Evolutionary conservation across 1,140 invertebrate genomes (phyloP).

Genomic region (Musca vetustissima): DNA sequence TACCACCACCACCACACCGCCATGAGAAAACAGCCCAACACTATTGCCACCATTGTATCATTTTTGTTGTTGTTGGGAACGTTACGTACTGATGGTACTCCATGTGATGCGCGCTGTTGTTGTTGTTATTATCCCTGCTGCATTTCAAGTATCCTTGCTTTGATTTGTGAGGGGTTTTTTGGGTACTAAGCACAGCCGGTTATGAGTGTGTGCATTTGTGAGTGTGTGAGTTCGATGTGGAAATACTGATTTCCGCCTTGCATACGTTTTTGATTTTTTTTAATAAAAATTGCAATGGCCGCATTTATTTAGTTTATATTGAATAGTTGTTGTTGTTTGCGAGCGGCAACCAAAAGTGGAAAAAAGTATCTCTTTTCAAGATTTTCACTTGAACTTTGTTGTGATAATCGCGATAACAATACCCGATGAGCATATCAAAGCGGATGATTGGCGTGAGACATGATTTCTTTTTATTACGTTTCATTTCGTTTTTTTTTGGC

Average conservation of each 20-base stretch:
- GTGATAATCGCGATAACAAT: slow-evolving; percentile 20
- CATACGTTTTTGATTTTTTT: background rate
- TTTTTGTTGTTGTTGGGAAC: too few species aligned
- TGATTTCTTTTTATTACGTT: slow-evolving; percentile 9
- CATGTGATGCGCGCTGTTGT: background rate
- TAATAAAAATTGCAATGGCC: slow-evolving; percentile 19
- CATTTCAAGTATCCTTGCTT: background rate
- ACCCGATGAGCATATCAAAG: background rate
- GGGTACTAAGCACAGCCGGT: background rate
- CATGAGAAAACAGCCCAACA: background rate
- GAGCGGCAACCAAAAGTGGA: too few species aligned
- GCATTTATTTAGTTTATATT: background rate
- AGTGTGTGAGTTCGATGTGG: too few species aligned
- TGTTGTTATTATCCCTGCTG: background rate
- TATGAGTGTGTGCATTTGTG: too few species aligned
- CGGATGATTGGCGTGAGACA: slow-evolving; percentile 22
- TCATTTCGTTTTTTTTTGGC: background rate
- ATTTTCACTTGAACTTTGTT: slow-evolving; percentile 3
- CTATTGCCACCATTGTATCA: too few species aligned
- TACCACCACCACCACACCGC: background rate
- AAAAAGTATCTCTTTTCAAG: slow-evolving; percentile 20
- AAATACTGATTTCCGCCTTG: background rate
- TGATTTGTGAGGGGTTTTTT: slow-evolving; percentile 14
- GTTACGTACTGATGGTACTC: too few species aligned
- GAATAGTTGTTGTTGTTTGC: background rate